These are phyloP conservation scores for Cyanoramphus novaezelandiae DNA, from an alignment of 2,113 vertebrate genomes.

Conservation along the genomic window DNA sequence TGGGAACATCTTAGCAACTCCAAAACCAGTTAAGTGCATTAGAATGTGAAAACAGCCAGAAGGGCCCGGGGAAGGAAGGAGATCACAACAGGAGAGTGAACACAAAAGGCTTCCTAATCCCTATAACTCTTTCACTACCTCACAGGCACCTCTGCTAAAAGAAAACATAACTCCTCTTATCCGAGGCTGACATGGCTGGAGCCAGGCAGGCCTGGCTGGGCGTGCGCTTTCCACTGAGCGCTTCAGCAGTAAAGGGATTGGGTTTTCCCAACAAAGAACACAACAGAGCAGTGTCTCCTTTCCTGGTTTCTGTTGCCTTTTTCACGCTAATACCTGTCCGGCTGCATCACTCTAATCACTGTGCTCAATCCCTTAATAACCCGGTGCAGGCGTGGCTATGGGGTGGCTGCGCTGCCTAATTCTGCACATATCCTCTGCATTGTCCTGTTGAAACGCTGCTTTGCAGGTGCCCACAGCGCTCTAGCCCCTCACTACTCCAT, in stretches of 20 bases:
- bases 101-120: constrained; percentile 58
- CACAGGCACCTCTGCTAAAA: background rate
- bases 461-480: fast-evolving
- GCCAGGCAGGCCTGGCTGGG: constrained; percentile 24
- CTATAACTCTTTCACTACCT: constrained; percentile 21
- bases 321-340: constrained; percentile 6
- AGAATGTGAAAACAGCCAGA: constrained; percentile 52
- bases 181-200: background rate
- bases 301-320: background rate
- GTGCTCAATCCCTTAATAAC: background rate
- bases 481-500: background rate
- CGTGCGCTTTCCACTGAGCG: background rate
- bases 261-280: background rate
- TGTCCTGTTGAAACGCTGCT: background rate
- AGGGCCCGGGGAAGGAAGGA: constrained; percentile 10
- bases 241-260: background rate
- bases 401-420: background rate
- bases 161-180: background rate
- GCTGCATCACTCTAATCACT: background rate
- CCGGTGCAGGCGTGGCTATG: background rate
- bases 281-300: background rate
- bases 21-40: constrained; percentile 16
- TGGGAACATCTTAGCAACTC: constrained; percentile 36
- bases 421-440: background rate
- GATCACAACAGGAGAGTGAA: background rate